phyloP scores from a whole-genome alignment of 2,888 invertebrate species.

The Crematogaster levior region DNA sequence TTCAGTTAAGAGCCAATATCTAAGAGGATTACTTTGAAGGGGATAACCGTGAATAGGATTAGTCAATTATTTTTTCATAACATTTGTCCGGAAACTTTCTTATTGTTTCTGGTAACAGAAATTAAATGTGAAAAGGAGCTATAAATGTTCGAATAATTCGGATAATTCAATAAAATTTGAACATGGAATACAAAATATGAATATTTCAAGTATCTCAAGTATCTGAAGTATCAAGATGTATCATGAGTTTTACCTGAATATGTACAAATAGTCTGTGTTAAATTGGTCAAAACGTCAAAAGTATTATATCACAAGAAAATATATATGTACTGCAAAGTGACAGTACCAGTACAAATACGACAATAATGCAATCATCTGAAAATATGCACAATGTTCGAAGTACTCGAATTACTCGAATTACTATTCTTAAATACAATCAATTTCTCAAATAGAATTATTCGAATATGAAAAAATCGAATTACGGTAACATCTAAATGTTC shows the following conservation, averaged over 20 bases:
- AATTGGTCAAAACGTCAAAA: slow-evolving; percentile 27
- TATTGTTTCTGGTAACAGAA: slow-evolving; percentile 4
- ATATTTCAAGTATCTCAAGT: slow-evolving; percentile 30
- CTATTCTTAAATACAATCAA: no score
- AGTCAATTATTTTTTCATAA: slow-evolving; percentile 4
- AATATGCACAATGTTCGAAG: slow-evolving; percentile 9
- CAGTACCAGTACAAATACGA: not conserved
- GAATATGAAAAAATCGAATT: slow-evolving; percentile 21
- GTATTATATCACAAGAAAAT: slow-evolving; percentile 33
- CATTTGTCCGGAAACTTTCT: slow-evolving; percentile 12
- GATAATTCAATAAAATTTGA: slow-evolving; percentile 14
- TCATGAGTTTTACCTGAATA: not conserved
- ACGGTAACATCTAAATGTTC: not conserved
- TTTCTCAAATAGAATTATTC: not conserved
- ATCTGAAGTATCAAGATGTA: slow-evolving; percentile 15
- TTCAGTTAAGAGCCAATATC: not conserved
- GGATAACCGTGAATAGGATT: not conserved
- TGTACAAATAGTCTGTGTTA: slow-evolving; percentile 8
- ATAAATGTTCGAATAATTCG: slow-evolving; percentile 18
- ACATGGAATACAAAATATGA: not conserved
- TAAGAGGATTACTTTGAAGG: slow-evolving; percentile 6
- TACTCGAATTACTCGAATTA: slow-evolving; percentile 23
- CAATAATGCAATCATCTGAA: not conserved
- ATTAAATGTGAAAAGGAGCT: not conserved
- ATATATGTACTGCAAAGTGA: not conserved